Evolutionary conservation across 2,888 invertebrate genomes (phyloP), one percentile per base, ranked within the genome.

Genomic region (Archips crataeganus): DNA sequence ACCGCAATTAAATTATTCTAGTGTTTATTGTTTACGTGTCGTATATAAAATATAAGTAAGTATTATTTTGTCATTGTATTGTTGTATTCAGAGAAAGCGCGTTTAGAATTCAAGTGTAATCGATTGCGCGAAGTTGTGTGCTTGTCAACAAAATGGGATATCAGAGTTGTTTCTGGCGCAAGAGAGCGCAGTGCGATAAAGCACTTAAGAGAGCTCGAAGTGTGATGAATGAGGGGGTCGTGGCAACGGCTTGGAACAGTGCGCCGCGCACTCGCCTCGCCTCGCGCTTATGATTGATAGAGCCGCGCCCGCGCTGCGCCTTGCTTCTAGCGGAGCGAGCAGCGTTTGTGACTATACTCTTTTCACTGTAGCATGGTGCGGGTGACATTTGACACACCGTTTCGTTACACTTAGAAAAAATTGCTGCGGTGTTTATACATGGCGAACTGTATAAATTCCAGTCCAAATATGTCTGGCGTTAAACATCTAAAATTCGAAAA

Each of bases 141-240:
- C 76, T 76, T 76, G 77, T 79, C 75, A 76, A 76, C 76, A 77
- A 81, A 78, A 82, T 77, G 72, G 51, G 34, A 70, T 70, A 70
- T 60, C 70, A 64, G 73, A 76, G 82, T 83, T 82, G 80, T 81
- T 84, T 81, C 82, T 57, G 76, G 74, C 74, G 57, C 73, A 59
- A n/a, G 68, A 73, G 68, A 68, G 73, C 68, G 75, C 78, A 84
- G 81, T 86, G 82, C 84, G 86, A 83, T 86, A 85, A 86, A 90
- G 91, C 91, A 92, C 93, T 93, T 92, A 90, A 85, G 85, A 87
- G 86, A 86, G 87, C 84, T 92, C 89, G 89, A 91, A 92, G 90
- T 91, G 90, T 93, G 94, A 93, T 93, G 91, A 90, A 93, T 89
- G 91, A 89, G 89, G 81, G 84, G 80, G 80, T 80, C 80, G 78